Conservation (phyloP, 2,797 vertebrate genomes). For the Thunnus albacares region DNA sequence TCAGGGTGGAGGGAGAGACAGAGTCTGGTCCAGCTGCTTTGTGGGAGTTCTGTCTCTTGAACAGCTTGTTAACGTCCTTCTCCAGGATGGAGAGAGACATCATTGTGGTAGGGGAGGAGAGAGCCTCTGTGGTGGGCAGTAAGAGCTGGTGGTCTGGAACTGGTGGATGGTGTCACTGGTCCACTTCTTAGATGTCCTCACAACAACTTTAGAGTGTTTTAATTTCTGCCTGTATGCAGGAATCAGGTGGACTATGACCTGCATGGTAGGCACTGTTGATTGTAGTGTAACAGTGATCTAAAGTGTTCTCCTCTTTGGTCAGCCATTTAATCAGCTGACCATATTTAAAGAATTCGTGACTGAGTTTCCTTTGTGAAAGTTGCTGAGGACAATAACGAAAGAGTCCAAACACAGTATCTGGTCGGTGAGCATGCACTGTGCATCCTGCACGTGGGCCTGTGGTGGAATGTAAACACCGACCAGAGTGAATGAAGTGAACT, state of each 20-base stretch:
- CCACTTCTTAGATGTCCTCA: not conserved
- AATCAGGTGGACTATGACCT: not conserved
- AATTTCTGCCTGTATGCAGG: not conserved
- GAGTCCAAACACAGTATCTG: not conserved
- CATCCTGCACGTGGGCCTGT: no score
- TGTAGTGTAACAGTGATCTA: not conserved
- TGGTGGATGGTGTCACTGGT: not conserved
- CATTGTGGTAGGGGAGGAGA: no score
- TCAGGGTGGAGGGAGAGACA: no score
- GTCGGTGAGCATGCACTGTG: no score
- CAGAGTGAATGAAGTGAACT: not conserved
- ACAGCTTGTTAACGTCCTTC: no score
- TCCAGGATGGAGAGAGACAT: no score
- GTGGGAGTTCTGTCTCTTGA: no score
- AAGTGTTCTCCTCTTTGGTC: not conserved
- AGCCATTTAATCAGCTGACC: not conserved
- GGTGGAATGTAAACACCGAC: not conserved
- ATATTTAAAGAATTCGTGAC: not conserved
- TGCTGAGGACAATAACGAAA: not conserved
- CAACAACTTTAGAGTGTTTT: not conserved
- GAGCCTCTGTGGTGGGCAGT: no score
- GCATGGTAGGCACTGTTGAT: no score
- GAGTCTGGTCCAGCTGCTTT: no score
- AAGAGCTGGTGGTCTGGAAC: no score
- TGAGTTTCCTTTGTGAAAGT: constrained; percentile 13